Evolutionary conservation across 2,797 vertebrate genomes (phyloP).

Genomic region (Lithobates pipiens): DNA sequence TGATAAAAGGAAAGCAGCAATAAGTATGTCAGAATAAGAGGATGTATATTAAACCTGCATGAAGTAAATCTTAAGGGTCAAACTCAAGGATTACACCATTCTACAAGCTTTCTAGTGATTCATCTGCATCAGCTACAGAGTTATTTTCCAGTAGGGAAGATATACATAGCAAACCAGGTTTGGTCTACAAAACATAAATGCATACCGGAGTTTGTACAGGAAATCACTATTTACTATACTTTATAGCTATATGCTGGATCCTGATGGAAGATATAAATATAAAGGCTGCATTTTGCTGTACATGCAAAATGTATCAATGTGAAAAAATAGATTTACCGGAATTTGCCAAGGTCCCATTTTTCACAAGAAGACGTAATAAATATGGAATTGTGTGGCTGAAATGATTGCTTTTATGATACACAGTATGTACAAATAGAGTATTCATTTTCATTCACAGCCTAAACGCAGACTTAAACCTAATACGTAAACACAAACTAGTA

Average conservation of each 20-base stretch:
- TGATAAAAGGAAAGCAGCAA: slow-evolving; percentile 36
- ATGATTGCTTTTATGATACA: neutral
- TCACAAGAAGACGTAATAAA: neutral
- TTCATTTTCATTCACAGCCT: neutral
- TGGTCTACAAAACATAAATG: neutral
- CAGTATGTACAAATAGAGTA: neutral
- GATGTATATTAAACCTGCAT: slow-evolving; percentile 40
- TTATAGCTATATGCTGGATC: neutral
- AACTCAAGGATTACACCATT: slow-evolving; percentile 31
- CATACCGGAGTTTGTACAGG: neutral
- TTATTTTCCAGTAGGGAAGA: slow-evolving; percentile 25
- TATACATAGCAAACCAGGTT: slow-evolving; percentile 2
- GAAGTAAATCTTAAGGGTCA: slow-evolving; percentile 43
- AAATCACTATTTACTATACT: neutral
- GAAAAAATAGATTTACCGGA: slow-evolving; percentile 5
- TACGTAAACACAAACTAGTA: too few species aligned
- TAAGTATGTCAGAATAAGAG: slow-evolving; percentile 39
- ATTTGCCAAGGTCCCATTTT: neutral
- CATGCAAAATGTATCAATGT: neutral
- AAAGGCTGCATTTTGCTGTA: slow-evolving; percentile 2
- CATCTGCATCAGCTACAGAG: slow-evolving; percentile 7
- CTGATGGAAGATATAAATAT: neutral
- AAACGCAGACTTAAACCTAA: too few species aligned
- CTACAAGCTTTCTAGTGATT: slow-evolving; percentile 21
- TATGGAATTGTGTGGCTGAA: neutral